Conservation (phyloP, 2,113 vertebrate species). For the Laticauda laticaudata region DNA sequence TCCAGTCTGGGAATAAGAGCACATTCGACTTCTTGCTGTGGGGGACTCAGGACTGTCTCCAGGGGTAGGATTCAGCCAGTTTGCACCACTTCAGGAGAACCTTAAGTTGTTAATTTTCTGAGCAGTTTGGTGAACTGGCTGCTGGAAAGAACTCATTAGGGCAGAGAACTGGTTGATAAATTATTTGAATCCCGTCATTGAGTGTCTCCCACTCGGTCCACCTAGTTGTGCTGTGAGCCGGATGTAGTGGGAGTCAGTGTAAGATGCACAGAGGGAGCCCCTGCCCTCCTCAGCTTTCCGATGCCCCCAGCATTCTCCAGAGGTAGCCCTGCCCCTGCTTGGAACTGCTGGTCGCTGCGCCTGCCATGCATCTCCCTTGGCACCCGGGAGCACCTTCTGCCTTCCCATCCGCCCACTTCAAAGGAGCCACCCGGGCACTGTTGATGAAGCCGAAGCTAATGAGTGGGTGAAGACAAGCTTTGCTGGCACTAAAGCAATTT, state of each 20-base stretch:
- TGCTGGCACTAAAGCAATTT: background rate
- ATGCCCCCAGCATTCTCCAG: background rate
- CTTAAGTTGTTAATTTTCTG: too few species aligned
- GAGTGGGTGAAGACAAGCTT: background rate
- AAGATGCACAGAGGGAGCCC: background rate
- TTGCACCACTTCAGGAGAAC: too few species aligned
- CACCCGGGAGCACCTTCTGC: background rate
- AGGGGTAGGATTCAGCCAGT: too few species aligned
- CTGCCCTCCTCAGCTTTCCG: background rate
- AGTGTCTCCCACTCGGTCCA: background rate
- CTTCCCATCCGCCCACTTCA: background rate
- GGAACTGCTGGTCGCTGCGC: background rate
- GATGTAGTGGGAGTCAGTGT: background rate
- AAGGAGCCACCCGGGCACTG: background rate
- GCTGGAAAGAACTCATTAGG: too few species aligned
- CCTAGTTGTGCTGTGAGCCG: background rate
- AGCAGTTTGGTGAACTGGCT: too few species aligned
- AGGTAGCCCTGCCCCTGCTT: background rate
- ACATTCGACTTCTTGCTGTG: background rate
- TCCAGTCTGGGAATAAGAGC: background rate
- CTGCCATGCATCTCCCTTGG: background rate
- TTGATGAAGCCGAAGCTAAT: background rate
- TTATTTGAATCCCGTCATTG: too few species aligned
- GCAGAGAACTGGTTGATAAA: too few species aligned
- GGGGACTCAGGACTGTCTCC: background rate